Evolutionary conservation across 2,797 vertebrate species (phyloP).

Genomic region (Sparus aurata): DNA sequence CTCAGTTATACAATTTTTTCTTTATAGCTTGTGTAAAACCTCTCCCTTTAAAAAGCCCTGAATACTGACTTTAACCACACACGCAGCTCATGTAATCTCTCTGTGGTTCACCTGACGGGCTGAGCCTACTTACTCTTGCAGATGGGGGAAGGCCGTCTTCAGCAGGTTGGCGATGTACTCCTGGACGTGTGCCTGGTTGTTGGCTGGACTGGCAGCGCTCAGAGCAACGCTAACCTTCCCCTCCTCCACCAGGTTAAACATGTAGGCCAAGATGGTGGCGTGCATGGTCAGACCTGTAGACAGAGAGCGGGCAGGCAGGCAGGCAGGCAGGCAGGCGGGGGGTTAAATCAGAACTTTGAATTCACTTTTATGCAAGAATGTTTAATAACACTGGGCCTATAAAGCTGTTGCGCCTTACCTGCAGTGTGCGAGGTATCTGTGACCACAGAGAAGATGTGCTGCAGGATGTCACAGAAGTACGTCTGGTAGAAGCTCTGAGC

Average conservation of each 20-base stretch:
- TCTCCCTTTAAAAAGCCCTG: neutral
- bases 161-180: slow-evolving; percentile 98
- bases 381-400: too few relatives aligned
- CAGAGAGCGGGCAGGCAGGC: neutral
- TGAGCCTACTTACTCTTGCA: slow-evolving; percentile 92
- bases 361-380: too few relatives aligned
- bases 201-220: slow-evolving; percentile 91
- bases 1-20: neutral
- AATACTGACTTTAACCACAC: neutral
- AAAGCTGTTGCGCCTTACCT: slow-evolving; percentile 76
- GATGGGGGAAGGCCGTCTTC: slow-evolving; percentile 97
- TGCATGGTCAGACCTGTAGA: slow-evolving; percentile 96
- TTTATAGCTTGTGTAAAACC: neutral
- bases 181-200: slow-evolving; percentile 96
- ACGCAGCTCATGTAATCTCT: neutral
- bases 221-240: slow-evolving; percentile 94
- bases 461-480: slow-evolving; percentile 97
- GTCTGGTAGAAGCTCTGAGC: slow-evolving; percentile 99
- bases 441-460: slow-evolving; percentile 98
- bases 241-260: slow-evolving; percentile 99
- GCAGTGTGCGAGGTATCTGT: slow-evolving; percentile 98
- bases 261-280: slow-evolving; percentile 97
- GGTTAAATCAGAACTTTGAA: neutral
- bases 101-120: neutral
- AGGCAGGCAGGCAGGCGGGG: too few relatives aligned